Conservation (phyloP, 2,888 invertebrate genomes). For the Drosophila siamana region DNA sequence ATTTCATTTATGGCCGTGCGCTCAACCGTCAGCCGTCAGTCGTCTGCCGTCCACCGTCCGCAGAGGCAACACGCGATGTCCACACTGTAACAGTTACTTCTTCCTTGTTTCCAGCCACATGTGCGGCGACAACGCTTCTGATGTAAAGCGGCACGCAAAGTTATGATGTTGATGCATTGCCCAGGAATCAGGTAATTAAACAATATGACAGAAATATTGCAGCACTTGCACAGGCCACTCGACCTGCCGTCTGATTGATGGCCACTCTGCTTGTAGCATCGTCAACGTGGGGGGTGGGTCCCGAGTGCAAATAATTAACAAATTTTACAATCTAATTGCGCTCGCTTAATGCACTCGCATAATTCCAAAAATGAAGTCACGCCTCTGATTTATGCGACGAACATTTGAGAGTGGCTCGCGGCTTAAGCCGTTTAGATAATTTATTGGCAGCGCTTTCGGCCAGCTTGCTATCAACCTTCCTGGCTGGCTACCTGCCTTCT, state of each 20-base stretch:
- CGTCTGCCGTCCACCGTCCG: background rate
- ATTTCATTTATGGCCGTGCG: slow-evolving; percentile 69
- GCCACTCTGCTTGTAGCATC: background rate
- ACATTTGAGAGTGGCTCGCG: slow-evolving; percentile 52
- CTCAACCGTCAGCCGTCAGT: slow-evolving; percentile 12
- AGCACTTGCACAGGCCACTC: slow-evolving; percentile 26
- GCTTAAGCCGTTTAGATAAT: slow-evolving; percentile 80
- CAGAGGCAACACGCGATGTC: slow-evolving; percentile 53
- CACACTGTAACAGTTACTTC: background rate
- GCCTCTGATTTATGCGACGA: slow-evolving; percentile 67
- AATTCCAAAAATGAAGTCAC: slow-evolving; percentile 47
- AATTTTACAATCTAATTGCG: slow-evolving; percentile 51
- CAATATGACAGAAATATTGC: slow-evolving; percentile 83
- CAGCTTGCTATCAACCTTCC: slow-evolving; percentile 15
- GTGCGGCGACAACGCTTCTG: slow-evolving; percentile 22
- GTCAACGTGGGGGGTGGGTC: background rate
- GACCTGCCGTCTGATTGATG: slow-evolving; percentile 52
- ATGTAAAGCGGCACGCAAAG: slow-evolving; percentile 44
- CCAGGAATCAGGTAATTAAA: slow-evolving; percentile 82
- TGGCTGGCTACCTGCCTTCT: background rate
- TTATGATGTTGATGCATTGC: slow-evolving; percentile 78
- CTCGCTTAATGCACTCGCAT: slow-evolving; percentile 48
- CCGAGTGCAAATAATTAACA: slow-evolving; percentile 39
- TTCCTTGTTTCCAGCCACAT: slow-evolving; percentile 3
- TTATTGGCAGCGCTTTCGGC: slow-evolving; percentile 60